A percentile compares a stretch with the other conserved stretches of the same genome.
phyloP scores from a whole-genome alignment of 2,888 invertebrate species.

The Epinotia brunnichana region DNA sequence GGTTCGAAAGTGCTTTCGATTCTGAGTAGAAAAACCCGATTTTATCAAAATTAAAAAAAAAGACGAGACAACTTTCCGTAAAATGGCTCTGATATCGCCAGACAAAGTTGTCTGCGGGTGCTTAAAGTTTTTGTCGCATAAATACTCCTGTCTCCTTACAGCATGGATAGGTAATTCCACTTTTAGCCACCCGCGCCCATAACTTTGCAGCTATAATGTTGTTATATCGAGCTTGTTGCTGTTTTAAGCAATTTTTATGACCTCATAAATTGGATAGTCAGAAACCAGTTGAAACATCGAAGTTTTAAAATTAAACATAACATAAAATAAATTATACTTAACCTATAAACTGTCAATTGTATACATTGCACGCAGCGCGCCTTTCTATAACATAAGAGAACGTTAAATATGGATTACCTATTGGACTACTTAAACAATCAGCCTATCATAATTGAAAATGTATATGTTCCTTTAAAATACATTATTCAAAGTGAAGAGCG shows the following conservation, averaged over 20 bases:
- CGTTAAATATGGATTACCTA: background rate
- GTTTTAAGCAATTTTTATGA: slow-evolving; percentile 69
- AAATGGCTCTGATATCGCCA: too few species aligned
- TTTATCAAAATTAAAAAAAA: too few species aligned
- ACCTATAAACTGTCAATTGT: slow-evolving; percentile 28
- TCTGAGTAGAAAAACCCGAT: too few species aligned
- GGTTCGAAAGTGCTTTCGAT: too few species aligned
- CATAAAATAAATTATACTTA: slow-evolving; percentile 14
- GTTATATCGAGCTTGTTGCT: slow-evolving; percentile 63
- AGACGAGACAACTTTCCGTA: too few species aligned
- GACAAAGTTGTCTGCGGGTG: slow-evolving; percentile 11
- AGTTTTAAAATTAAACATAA: slow-evolving; percentile 44
- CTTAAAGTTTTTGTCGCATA: background rate
- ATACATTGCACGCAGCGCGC: slow-evolving; percentile 40
- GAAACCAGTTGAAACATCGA: slow-evolving; percentile 62
- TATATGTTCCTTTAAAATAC: background rate
- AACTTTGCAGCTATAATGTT: slow-evolving; percentile 7
- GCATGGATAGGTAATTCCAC: background rate
- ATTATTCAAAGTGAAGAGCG: background rate
- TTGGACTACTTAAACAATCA: background rate
- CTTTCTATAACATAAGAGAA: slow-evolving; percentile 33
- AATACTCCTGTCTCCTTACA: background rate
- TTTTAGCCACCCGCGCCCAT: background rate
- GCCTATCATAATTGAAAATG: background rate
- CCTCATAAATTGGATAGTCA: slow-evolving; percentile 69